Conservation (phyloP, 2,888 invertebrate species). For the Alitta virens region DNA sequence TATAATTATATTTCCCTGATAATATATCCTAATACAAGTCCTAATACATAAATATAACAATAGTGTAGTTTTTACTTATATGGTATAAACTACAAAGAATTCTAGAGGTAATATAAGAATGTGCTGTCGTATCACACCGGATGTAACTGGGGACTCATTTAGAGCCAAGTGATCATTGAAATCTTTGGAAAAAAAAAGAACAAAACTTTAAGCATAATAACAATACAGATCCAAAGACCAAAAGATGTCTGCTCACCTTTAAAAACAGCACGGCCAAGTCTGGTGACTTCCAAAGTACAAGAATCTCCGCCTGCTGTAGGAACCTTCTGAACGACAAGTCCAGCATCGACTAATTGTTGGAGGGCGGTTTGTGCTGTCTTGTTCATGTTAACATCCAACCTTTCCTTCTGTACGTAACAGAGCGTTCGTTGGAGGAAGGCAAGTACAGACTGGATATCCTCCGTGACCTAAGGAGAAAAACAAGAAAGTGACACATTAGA, state of each 20-base stretch:
- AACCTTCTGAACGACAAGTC: slow-evolving; percentile 33
- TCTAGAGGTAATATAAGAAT: too few relatives aligned
- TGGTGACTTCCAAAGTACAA: slow-evolving; percentile 46
- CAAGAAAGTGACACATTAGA: too few relatives aligned
- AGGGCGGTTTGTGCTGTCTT: slow-evolving; percentile 36
- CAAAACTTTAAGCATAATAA: not conserved
- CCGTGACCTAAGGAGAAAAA: slow-evolving; percentile 31
- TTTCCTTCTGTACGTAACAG: slow-evolving; percentile 63
- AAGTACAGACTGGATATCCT: slow-evolving; percentile 34
- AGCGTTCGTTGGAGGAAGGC: slow-evolving; percentile 66
- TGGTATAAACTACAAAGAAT: too few relatives aligned
- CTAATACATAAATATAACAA: too few relatives aligned
- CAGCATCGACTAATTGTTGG: slow-evolving; percentile 39
- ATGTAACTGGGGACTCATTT: too few relatives aligned
- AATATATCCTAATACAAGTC: too few relatives aligned
- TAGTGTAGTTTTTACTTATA: too few relatives aligned
- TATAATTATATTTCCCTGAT: too few relatives aligned
- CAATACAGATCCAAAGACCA: not conserved
- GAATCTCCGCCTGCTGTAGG: not conserved
- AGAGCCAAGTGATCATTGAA: too few relatives aligned
- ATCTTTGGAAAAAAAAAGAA: not conserved
- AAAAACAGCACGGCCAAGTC: slow-evolving; percentile 76
- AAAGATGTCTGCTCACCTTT: slow-evolving; percentile 63
- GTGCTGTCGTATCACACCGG: too few relatives aligned
- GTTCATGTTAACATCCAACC: slow-evolving; percentile 33